Base-by-base conservation (phyloP, 2,888 invertebrate species). In the Notodromas monacha region DNA sequence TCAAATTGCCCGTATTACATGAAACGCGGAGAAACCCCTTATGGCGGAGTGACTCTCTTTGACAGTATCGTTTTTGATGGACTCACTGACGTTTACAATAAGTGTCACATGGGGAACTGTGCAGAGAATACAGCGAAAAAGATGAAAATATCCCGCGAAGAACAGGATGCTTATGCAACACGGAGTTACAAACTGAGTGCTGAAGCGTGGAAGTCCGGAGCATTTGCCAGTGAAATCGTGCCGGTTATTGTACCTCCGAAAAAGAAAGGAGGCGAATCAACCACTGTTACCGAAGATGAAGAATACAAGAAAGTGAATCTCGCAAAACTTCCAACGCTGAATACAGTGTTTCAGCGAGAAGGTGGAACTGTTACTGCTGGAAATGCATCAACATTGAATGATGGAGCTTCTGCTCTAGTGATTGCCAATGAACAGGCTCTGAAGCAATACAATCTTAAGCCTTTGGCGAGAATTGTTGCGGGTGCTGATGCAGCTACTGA, bases 61-160 rank as follows among this genome's bases (percentile, higher is more conserved):
- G 96, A 96, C 55, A 89, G 86, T 11, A 79, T 99, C 39, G 73
- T 86, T 2, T 65, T 62, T 45, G 96, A 99, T 52, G 96, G 92
- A 1, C 47, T 99, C 12, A 81, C 77, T 26, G 96, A 96, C 56
- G 92, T 84, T 4, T 92, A 89, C 48, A 74, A 89, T 42, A 76
- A 81, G 49, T 68, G 74, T 44, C 92, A 96, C 44, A 99, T 99
- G 96, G 96, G 92, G 2, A 73, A 72, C 44, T 96, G 96, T 56
- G 92, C 76, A 3, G 96, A 99, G 50, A 86, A 81, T 43, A 84
- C 86, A 4, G 89, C 89, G 0, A 76, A 77, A 45, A 79, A 81
- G 49, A 50, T 74, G 40, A 60, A 62, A 30, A 79, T 96, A 30
- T 57, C 64, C 3, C 62, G 89, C 31, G 57, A 69, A 41, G 65